phyloP scores from a whole-genome alignment of 2,113 vertebrate species.

The Rousettus leschenaultii region DNA sequence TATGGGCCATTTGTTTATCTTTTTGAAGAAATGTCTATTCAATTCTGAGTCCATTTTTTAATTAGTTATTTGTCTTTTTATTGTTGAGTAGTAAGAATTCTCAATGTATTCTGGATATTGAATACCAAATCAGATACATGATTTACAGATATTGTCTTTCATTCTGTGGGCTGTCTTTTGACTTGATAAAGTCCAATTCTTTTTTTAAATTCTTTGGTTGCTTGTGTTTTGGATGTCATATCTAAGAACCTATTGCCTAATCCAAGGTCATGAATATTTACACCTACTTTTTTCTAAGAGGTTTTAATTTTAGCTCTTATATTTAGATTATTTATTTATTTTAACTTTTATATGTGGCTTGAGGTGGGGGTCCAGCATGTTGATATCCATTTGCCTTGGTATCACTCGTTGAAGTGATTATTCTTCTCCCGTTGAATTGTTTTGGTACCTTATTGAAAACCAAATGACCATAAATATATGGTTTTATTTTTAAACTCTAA shows the following conservation, averaged over 20 bases:
- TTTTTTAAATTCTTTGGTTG: background rate
- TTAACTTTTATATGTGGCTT: background rate
- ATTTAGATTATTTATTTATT: background rate
- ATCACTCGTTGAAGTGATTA: background rate
- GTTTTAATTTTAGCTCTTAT: background rate
- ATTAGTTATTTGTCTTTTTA: background rate
- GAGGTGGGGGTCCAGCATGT: background rate
- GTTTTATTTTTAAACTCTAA: background rate
- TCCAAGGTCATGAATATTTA: background rate
- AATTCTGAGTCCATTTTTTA: background rate
- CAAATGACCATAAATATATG: background rate
- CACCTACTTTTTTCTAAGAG: background rate
- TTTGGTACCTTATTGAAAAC: background rate
- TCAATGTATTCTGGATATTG: background rate
- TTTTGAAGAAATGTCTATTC: background rate
- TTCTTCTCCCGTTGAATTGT: background rate
- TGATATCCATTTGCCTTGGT: background rate
- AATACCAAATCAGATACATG: background rate
- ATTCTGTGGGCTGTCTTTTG: background rate
- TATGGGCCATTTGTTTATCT: background rate
- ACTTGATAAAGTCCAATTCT: background rate
- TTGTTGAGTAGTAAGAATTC: background rate
- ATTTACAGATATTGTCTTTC: background rate
- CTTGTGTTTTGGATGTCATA: conserved; percentile 1
- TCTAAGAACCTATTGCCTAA: background rate